Conservation (phyloP, 1,140 invertebrate species). For the Sycophaga agraensis region DNA sequence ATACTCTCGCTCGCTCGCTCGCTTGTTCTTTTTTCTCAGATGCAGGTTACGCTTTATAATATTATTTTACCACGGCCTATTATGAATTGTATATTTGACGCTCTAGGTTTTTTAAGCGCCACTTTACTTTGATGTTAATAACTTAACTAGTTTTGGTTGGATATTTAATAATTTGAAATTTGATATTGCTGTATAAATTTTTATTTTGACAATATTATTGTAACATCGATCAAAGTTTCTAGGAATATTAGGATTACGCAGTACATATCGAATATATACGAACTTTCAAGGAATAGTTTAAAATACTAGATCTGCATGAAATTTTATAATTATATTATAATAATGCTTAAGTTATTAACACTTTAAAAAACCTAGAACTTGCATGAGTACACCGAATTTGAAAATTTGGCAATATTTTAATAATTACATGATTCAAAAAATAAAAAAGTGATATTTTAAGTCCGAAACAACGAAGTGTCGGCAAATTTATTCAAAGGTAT, state of each 20-base stretch:
- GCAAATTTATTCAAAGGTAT: background rate
- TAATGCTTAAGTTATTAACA: too few species aligned
- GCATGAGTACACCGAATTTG: constrained; percentile 18
- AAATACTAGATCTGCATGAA: too few species aligned
- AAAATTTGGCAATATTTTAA: constrained; percentile 16
- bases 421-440: background rate
- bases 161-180: too few species aligned
- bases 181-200: too few species aligned
- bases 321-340: too few species aligned
- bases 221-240: too few species aligned
- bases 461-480: background rate
- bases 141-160: too few species aligned
- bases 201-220: too few species aligned
- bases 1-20: constrained; percentile 26
- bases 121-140: too few species aligned
- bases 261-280: too few species aligned
- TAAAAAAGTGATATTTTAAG: background rate
- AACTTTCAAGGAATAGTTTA: too few species aligned
- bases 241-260: too few species aligned
- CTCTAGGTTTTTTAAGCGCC: background rate
- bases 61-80: constrained; percentile 16
- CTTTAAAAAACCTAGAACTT: constrained; percentile 7
- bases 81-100: background rate
- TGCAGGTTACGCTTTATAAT: constrained; percentile 20
- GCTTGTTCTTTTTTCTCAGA: constrained; percentile 9